Evolutionary conservation across 1,140 invertebrate species (phyloP).

Genomic region (Formica exsecta): DNA sequence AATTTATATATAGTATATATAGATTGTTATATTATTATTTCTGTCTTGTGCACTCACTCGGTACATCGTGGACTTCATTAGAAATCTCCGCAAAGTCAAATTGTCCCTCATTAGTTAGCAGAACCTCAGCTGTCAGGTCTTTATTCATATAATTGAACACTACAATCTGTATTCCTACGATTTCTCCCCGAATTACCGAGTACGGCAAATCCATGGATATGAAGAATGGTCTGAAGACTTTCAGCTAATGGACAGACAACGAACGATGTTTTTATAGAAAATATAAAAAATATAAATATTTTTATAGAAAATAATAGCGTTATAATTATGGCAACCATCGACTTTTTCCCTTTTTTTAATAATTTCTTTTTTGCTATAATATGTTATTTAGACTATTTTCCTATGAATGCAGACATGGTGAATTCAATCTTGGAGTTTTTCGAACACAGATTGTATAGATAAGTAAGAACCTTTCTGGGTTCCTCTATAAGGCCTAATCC

Average conservation of each 20-base stretch:
- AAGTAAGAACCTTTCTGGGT: slow-evolving; percentile 88
- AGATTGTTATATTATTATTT: no score
- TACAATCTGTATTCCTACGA: slow-evolving; percentile 95
- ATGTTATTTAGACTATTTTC: not conserved
- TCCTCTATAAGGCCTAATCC: slow-evolving; percentile 94
- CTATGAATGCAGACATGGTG: not conserved
- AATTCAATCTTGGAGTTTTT: not conserved
- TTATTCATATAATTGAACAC: slow-evolving; percentile 96
- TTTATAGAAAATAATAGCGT: no score
- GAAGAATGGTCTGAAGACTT: slow-evolving; percentile 96
- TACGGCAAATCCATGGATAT: slow-evolving; percentile 95
- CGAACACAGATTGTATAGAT: not conserved
- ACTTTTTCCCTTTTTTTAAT: not conserved
- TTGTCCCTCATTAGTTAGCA: slow-evolving; percentile 93
- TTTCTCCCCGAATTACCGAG: slow-evolving; percentile 95
- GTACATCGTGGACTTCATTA: slow-evolving; percentile 89
- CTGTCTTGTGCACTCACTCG: slow-evolving; percentile 84
- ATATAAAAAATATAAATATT: no score
- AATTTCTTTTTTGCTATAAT: not conserved
- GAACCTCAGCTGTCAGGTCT: slow-evolving; percentile 93
- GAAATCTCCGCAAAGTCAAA: slow-evolving; percentile 94
- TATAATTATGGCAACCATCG: not conserved
- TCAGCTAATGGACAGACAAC: slow-evolving; percentile 87
- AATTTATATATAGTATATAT: no score
- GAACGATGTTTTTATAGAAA: not conserved